Percentiles rank a stretch among this genome's conserved stretches.
Conservation (phyloP, 2,888 invertebrate species). For the Hartigia nigra region DNA sequence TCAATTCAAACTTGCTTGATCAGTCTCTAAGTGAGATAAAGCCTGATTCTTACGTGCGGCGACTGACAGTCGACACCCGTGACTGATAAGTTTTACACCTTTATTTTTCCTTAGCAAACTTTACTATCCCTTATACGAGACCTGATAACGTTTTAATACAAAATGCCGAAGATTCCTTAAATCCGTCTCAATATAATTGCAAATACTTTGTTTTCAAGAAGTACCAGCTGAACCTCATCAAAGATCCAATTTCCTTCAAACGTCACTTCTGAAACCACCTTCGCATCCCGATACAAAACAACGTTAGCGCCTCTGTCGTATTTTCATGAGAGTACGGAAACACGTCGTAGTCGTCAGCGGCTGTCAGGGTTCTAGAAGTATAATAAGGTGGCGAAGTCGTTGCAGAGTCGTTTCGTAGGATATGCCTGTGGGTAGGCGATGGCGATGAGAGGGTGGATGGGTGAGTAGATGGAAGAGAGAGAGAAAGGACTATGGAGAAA, state of each 20-base stretch:
- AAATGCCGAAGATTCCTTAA: background rate
- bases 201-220: background rate
- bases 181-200: background rate
- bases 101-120: background rate
- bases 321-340: background rate
- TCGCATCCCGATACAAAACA: background rate
- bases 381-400: conserved; percentile 27
- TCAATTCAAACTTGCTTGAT: conserved; percentile 57
- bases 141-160: background rate
- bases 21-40: conserved; percentile 32
- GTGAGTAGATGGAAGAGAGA: background rate
- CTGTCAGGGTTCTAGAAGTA: conserved; percentile 22
- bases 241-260: background rate
- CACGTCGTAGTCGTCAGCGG: conserved; percentile 12
- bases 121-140: background rate
- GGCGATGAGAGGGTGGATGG: conserved; percentile 10
- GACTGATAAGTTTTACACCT: background rate
- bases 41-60: conserved; percentile 1
- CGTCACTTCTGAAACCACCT: background rate
- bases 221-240: background rate
- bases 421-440: conserved; percentile 8
- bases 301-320: background rate
- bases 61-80: background rate
- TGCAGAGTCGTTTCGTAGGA: conserved; percentile 13
- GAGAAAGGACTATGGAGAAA: background rate